phyloP scores from a whole-genome alignment of 2,797 vertebrate genomes.

The Catostomus latipinnis region DNA sequence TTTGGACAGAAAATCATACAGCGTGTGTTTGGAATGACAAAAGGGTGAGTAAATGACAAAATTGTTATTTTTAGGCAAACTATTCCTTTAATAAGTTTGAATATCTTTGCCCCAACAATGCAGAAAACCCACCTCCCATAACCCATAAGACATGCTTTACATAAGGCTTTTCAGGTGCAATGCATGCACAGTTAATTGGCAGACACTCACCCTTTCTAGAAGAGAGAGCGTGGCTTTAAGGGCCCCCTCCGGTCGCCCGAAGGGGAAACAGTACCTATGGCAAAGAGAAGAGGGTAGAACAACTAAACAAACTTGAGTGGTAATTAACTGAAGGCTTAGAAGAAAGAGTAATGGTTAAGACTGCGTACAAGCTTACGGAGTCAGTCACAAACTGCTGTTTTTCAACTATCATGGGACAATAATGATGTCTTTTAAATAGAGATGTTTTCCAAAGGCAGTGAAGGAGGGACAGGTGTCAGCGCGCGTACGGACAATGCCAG shows the following conservation, averaged over 20 bases:
- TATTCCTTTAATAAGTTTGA: not conserved
- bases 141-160: not conserved
- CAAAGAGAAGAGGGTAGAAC: slow-evolving; percentile 20
- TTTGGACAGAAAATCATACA: not conserved
- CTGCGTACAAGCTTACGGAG: slow-evolving; percentile 12
- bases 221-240: slow-evolving; percentile 95
- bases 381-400: slow-evolving; percentile 31
- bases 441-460: slow-evolving; percentile 39
- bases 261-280: slow-evolving; percentile 95
- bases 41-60: not conserved
- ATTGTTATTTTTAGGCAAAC: not conserved
- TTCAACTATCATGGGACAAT: slow-evolving; percentile 38
- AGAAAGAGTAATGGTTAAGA: slow-evolving; percentile 1
- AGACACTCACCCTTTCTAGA: slow-evolving; percentile 88
- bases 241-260: slow-evolving; percentile 96
- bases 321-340: slow-evolving; percentile 20
- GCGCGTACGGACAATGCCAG: not conserved
- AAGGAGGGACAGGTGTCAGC: slow-evolving; percentile 53
- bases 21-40: not conserved
- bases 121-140: not conserved
- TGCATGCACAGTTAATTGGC: slow-evolving; percentile 16
- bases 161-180: not conserved
- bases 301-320: slow-evolving; percentile 8
- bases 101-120: too few species aligned
- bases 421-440: slow-evolving; percentile 40